Conservation (phyloP, 2,888 invertebrate species). For the Apodemia mormo region DNA sequence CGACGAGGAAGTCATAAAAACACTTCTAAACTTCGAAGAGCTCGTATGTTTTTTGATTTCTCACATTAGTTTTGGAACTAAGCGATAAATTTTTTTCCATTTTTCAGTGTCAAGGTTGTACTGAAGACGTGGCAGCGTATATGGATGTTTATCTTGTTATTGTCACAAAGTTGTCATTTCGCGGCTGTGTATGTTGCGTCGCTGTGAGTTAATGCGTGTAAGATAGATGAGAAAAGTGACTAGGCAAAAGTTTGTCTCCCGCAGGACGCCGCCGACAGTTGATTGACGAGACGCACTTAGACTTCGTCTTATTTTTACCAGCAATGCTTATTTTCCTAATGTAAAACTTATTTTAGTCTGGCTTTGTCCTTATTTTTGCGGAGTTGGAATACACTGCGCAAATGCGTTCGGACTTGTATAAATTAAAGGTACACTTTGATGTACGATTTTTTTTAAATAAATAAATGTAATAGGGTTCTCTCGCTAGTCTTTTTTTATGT, state of each 20-base stretch:
- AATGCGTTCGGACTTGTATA: neutral
- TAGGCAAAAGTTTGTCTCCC: constrained; percentile 41
- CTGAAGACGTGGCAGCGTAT: neutral
- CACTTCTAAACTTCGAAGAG: no score
- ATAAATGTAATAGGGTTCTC: no score
- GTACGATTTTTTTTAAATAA: no score
- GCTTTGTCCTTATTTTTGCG: neutral
- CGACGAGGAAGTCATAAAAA: no score
- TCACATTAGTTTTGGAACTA: no score
- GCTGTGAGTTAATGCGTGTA: constrained; percentile 22
- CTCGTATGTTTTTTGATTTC: no score
- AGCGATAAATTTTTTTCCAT: no score
- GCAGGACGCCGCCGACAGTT: constrained; percentile 34
- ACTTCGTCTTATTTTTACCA: constrained; percentile 50
- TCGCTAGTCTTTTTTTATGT: no score
- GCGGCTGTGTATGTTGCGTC: constrained; percentile 3
- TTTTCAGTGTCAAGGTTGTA: no score
- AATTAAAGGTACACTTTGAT: no score
- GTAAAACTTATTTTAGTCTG: constrained; percentile 22
- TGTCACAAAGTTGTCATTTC: neutral
- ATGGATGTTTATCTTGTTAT: neutral
- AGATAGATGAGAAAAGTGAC: constrained; percentile 34
- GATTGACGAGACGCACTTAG: constrained; percentile 50
- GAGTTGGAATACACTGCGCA: neutral
- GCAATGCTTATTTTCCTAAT: constrained; percentile 28